These are phyloP conservation scores for Spatulosminthurus flaviceps DNA, from an alignment of 2,888 invertebrate species.

Conservation along the genomic window DNA sequence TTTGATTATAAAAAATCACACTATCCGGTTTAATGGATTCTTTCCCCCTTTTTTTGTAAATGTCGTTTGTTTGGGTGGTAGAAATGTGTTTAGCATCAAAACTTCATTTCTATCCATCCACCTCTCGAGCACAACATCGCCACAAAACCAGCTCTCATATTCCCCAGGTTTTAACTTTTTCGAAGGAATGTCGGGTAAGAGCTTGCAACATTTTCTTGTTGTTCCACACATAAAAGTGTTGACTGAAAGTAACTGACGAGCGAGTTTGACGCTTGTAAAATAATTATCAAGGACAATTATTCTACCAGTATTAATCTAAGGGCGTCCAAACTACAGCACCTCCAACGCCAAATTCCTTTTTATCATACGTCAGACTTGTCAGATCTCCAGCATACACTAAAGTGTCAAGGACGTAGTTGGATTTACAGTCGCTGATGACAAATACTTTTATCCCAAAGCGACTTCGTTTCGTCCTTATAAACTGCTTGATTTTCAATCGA, in stretches of 20 bases:
- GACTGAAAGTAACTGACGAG: neutral
- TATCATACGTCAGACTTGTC: neutral
- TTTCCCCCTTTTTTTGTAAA: neutral
- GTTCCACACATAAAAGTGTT: neutral
- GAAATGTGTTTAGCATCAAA: neutral
- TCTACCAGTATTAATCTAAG: neutral
- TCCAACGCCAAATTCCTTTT: neutral
- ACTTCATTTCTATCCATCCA: constrained; percentile 3
- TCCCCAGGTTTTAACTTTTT: neutral
- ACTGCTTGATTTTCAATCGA: neutral
- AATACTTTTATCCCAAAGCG: neutral
- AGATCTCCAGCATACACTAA: neutral
- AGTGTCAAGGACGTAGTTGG: neutral
- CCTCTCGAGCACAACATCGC: neutral
- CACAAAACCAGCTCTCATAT: neutral
- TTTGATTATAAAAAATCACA: neutral
- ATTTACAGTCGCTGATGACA: neutral
- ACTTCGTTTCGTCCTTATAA: constrained; percentile 5
- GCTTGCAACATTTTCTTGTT: neutral
- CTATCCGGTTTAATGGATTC: neutral
- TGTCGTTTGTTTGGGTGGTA: neutral
- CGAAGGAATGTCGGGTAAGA: neutral
- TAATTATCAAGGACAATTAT: neutral
- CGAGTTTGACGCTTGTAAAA: neutral
- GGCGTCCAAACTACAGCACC: neutral